phyloP scores from a whole-genome alignment of 2,888 invertebrate species.

The Cryptocheilus praepositus region DNA sequence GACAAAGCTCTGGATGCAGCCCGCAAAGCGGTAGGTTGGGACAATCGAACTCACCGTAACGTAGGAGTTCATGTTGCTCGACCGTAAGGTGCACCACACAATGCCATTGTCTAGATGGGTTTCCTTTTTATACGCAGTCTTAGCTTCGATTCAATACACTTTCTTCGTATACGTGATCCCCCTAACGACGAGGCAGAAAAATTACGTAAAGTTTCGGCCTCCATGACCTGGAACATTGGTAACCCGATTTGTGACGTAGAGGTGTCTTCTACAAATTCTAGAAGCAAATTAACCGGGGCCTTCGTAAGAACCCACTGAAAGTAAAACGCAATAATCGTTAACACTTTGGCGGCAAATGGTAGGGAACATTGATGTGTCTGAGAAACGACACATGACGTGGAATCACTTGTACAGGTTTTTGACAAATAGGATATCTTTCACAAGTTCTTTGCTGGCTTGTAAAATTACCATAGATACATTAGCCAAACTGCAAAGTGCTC shows the following conservation, averaged over 20 bases:
- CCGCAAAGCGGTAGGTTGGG: background rate
- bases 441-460: no score
- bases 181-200: conserved; percentile 13
- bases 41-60: conserved; percentile 38
- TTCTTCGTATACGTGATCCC: conserved; percentile 32
- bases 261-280: background rate
- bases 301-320: no score
- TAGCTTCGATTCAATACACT: conserved; percentile 19
- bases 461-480: no score
- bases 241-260: background rate
- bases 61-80: conserved; percentile 50
- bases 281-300: no score
- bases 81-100: conserved; percentile 31
- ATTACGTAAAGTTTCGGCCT: conserved; percentile 25
- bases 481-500: no score
- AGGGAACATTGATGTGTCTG: no score
- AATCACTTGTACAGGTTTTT: no score
- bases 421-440: no score
- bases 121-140: conserved; percentile 52
- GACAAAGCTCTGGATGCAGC: no score
- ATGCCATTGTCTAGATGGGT: conserved; percentile 34
- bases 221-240: conserved; percentile 22
- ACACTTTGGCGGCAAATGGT: no score
- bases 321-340: no score
- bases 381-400: no score